These are phyloP conservation scores for Cossypha caffra DNA, from an alignment of 2,797 vertebrate genomes.

Conservation along the genomic window DNA sequence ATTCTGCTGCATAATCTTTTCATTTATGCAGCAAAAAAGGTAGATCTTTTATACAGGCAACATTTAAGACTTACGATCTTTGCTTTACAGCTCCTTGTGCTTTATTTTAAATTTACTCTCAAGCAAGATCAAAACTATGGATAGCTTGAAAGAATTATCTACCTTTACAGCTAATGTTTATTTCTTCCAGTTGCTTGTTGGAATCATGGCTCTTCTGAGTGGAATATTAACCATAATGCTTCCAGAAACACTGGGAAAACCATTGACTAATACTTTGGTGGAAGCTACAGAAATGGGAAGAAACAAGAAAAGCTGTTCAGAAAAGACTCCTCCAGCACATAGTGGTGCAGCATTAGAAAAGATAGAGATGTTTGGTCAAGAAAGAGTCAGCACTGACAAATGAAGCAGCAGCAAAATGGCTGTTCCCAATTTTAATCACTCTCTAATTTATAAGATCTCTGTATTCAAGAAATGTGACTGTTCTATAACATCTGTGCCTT, in stretches of 20 bases:
- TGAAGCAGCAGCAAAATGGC: neutral
- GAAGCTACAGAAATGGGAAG: conserved; percentile 82
- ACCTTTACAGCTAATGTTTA: conserved; percentile 34
- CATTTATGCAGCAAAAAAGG: neutral
- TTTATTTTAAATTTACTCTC: neutral
- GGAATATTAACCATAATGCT: conserved; percentile 85
- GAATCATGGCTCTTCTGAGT: conserved; percentile 86
- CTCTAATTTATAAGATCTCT: neutral
- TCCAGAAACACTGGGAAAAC: conserved; percentile 89
- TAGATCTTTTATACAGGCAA: neutral
- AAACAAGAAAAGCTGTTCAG: conserved; percentile 3
- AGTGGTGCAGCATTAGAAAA: conserved; percentile 27
- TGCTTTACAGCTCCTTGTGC: neutral
- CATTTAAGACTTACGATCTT: neutral
- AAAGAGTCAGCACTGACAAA: neutral
- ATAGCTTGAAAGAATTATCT: neutral
- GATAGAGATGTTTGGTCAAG: conserved; percentile 35
- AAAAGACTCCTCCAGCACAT: conserved; percentile 3
- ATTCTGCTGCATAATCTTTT: neutral
- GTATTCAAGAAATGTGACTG: neutral
- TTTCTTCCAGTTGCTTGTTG: conserved; percentile 81
- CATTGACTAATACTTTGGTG: conserved; percentile 84
- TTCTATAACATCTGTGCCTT: conserved; percentile 1
- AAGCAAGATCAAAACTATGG: neutral
- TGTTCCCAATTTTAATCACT: neutral